phyloP scores from a whole-genome alignment of 2,797 vertebrate genomes.

The Triplophysa yarkandensis region DNA sequence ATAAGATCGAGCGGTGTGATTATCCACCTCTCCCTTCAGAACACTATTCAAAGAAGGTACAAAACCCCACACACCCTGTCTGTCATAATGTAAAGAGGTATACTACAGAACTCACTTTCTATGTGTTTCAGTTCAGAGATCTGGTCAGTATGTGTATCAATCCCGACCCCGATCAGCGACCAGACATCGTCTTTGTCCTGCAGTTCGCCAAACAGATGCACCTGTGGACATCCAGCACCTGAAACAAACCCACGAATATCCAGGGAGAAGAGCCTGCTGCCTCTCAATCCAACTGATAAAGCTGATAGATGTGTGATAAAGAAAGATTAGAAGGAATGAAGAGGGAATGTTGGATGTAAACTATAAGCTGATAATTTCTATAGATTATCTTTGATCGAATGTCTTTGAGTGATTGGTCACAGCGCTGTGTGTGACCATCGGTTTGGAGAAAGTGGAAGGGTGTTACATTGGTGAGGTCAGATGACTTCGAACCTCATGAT shows the following conservation, averaged over 20 bases:
- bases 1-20: slow-evolving; percentile 88
- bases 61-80: slow-evolving; percentile 17
- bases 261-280: slow-evolving; percentile 11
- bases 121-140: slow-evolving; percentile 80
- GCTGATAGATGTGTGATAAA: background rate
- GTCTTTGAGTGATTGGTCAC: slow-evolving; percentile 2
- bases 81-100: background rate
- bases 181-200: slow-evolving; percentile 88
- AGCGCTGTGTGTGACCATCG: slow-evolving; percentile 8
- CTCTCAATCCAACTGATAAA: slow-evolving; percentile 17
- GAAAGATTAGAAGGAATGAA: slow-evolving; percentile 3
- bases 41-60: slow-evolving; percentile 86
- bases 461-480: slow-evolving; percentile 8
- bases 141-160: slow-evolving; percentile 93
- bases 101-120: background rate
- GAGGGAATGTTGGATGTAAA: slow-evolving; percentile 7
- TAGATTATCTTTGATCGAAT: slow-evolving; percentile 7
- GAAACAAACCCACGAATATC: slow-evolving; percentile 57
- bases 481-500: slow-evolving; percentile 13
- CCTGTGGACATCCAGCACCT: slow-evolving; percentile 87
- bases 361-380: slow-evolving; percentile 5
- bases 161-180: slow-evolving; percentile 85
- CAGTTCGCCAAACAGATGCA: slow-evolving; percentile 91
- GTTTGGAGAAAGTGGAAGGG: slow-evolving; percentile 13
- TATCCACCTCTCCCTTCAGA: slow-evolving; percentile 83